phyloP scores from a whole-genome alignment of 2,113 vertebrate genomes.

The Ailurus styani region DNA sequence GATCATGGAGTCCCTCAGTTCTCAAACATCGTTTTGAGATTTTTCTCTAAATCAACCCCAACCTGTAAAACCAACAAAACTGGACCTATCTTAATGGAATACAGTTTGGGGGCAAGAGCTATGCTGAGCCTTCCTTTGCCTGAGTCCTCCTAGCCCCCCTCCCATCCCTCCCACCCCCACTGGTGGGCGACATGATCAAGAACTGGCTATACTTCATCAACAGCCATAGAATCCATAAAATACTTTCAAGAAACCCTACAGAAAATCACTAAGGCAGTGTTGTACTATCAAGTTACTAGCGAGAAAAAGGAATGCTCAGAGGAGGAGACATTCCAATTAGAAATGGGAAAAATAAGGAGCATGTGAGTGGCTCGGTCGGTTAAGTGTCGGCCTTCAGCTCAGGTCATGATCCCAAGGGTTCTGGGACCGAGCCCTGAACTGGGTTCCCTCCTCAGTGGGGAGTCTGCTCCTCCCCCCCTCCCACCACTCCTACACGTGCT shows the following conservation, averaged over 20 bases:
- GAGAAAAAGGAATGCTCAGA: not conserved
- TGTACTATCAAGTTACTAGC: not conserved
- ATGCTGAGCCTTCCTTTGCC: not conserved
- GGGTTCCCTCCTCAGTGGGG: not conserved
- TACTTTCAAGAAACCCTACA: not conserved
- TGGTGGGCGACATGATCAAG: not conserved
- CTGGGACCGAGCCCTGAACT: not conserved
- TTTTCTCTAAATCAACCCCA: not conserved
- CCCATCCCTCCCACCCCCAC: not conserved
- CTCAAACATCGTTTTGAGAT: not conserved
- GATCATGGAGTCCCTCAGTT: not conserved
- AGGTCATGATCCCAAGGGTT: not conserved
- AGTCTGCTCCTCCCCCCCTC: not conserved
- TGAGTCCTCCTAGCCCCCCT: not conserved
- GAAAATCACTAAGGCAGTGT: not conserved
- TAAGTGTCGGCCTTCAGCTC: not conserved
- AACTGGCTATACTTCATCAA: not conserved
- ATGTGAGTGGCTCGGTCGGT: not conserved
- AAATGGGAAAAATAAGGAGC: not conserved
- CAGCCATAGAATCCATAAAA: not conserved
- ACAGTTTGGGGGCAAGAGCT: not conserved
- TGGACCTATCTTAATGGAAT: not conserved
- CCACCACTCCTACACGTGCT: too few species aligned
- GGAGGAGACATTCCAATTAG: not conserved
- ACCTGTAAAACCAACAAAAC: not conserved